Conservation (phyloP, 2,113 vertebrate genomes). For the Rhegmatorhina hoffmannsi region DNA sequence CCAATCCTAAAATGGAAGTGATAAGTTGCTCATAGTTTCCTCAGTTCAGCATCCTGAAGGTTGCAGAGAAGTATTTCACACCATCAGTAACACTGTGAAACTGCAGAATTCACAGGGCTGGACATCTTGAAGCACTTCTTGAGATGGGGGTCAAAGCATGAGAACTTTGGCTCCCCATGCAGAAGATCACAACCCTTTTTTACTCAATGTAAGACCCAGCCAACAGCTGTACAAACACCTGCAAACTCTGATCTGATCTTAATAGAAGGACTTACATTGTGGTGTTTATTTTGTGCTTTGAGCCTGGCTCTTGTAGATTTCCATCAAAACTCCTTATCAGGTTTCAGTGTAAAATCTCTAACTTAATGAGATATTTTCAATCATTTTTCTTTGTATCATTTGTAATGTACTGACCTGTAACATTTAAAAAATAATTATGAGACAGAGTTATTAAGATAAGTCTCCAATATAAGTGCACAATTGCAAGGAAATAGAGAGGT, state of each 20-base stretch:
- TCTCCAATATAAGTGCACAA: not conserved
- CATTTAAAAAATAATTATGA: not conserved
- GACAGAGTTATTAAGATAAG: not conserved
- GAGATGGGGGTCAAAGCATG: conserved; percentile 3
- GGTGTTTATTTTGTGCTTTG: conserved; percentile 59
- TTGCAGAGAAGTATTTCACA: not conserved
- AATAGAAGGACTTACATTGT: conserved; percentile 2
- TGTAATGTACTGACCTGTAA: not conserved
- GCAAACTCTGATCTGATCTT: conserved; percentile 39
- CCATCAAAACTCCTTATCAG: conserved; percentile 35
- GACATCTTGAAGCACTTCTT: conserved; percentile 44
- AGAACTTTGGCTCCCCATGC: conserved; percentile 21
- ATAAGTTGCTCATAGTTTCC: not conserved
- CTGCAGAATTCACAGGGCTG: not conserved
- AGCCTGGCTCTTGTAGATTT: conserved; percentile 42
- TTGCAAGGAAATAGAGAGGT: not conserved
- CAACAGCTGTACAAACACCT: conserved; percentile 63
- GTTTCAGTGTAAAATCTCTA: conserved; percentile 37
- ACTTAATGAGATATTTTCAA: not conserved
- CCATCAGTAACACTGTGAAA: not conserved
- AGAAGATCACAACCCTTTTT: conserved; percentile 40
- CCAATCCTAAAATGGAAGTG: not conserved
- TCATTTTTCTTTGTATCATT: not conserved
- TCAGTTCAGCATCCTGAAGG: not conserved
- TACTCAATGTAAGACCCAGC: not conserved